These are phyloP conservation scores for Ellobius talpinus DNA, from an alignment of 2,113 vertebrate genomes.

Conservation along the genomic window DNA sequence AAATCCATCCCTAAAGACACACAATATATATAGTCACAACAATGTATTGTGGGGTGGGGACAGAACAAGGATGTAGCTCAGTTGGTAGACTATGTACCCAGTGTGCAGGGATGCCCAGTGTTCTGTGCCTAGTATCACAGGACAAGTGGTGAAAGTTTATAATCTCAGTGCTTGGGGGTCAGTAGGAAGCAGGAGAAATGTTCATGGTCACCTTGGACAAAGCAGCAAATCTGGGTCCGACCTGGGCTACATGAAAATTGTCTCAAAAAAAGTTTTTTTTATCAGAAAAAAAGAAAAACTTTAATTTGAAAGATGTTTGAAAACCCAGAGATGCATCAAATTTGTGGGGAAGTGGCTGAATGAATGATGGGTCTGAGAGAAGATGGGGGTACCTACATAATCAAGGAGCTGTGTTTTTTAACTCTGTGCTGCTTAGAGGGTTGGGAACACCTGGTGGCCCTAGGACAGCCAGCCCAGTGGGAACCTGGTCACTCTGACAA, in stretches of 20 bases:
- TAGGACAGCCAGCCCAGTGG: background rate
- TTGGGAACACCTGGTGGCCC: background rate
- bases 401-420: no score
- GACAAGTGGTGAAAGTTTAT: background rate
- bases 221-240: background rate
- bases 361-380: fast-evolving
- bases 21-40: background rate
- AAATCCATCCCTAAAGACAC: background rate
- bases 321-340: background rate
- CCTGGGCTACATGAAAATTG: background rate
- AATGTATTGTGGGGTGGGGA: background rate
- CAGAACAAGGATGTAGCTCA: background rate
- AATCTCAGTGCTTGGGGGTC: background rate
- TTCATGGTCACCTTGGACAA: background rate
- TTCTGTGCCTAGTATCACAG: background rate
- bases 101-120: background rate
- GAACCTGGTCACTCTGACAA: background rate
- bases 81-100: background rate
- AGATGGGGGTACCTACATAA: fast-evolving
- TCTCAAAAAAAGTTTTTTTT: background rate
- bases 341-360: background rate
- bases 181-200: background rate
- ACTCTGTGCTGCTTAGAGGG: background rate
- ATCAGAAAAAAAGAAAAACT: background rate
- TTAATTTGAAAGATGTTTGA: background rate